Percentiles rank a stretch among this genome's conserved stretches.
These are phyloP conservation scores for Acyrthosiphon pisum DNA, from an alignment of 1,140 invertebrate genomes.

Conservation along the genomic window DNA sequence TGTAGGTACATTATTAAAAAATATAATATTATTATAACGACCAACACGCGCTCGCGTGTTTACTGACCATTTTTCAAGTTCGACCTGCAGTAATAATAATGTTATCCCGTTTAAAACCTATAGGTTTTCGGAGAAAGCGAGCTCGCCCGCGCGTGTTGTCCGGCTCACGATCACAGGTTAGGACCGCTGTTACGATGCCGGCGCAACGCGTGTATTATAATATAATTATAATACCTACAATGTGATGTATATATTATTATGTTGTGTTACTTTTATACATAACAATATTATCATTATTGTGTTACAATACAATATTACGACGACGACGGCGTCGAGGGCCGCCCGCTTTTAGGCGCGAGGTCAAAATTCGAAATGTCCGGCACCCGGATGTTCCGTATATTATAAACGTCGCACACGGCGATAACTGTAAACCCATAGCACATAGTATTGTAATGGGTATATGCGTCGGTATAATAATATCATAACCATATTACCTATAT, in stretches of 20 bases:
- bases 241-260: background rate
- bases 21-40: background rate
- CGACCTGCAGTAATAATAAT: background rate
- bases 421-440: background rate
- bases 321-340: background rate
- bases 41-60: background rate
- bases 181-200: background rate
- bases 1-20: background rate
- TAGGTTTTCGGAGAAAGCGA: background rate
- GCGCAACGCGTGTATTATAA: background rate
- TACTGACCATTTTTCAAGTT: background rate
- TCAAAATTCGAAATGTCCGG: constrained; percentile 11
- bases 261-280: background rate
- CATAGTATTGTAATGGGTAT: background rate
- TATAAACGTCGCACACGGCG: background rate
- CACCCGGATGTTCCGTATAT: background rate
- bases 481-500: background rate
- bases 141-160: background rate
- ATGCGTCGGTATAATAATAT: background rate
- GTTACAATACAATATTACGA: background rate
- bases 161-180: background rate
- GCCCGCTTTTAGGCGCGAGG: background rate
- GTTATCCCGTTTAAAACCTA: background rate
- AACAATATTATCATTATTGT: background rate
- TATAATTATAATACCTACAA: background rate